phyloP scores from a whole-genome alignment of 2,113 vertebrate genomes.

The Cercocebus atys region DNA sequence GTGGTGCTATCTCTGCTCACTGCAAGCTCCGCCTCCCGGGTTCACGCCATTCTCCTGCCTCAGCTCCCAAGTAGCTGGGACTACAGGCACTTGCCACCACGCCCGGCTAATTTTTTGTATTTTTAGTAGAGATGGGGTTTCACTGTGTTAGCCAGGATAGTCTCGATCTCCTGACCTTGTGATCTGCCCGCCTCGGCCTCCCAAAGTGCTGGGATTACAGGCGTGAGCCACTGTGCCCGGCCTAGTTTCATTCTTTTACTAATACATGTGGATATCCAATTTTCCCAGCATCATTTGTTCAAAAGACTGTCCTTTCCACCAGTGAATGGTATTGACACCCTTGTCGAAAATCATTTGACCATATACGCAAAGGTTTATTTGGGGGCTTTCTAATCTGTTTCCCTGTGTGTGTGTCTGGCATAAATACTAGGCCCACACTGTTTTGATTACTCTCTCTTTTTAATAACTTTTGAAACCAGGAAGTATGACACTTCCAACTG shows the following conservation, averaged over 20 bases:
- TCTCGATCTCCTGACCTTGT: no score
- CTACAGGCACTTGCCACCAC: fast-evolving
- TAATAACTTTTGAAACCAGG: background rate
- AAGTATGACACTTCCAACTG: background rate
- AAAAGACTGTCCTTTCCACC: background rate
- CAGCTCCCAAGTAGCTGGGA: no score
- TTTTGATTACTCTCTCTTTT: background rate
- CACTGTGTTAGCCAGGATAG: no score
- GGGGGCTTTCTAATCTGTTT: background rate
- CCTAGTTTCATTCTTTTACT: background rate
- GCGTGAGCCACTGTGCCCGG: no score
- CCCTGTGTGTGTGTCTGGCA: background rate
- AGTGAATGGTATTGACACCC: background rate
- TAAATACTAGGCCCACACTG: background rate
- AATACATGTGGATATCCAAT: background rate
- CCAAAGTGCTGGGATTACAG: no score
- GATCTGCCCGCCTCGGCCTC: fast-evolving
- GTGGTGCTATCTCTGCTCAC: no score
- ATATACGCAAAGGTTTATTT: background rate
- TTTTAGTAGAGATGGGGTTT: no score
- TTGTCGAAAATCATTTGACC: background rate
- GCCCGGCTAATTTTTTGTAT: no score
- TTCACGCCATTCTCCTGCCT: no score
- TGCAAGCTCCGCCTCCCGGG: no score
- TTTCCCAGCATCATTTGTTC: background rate